Evolutionary conservation across 2,113 vertebrate species (phyloP), one percentile per base, ranked within the genome.

Genomic region (Mus spicilegus): DNA sequence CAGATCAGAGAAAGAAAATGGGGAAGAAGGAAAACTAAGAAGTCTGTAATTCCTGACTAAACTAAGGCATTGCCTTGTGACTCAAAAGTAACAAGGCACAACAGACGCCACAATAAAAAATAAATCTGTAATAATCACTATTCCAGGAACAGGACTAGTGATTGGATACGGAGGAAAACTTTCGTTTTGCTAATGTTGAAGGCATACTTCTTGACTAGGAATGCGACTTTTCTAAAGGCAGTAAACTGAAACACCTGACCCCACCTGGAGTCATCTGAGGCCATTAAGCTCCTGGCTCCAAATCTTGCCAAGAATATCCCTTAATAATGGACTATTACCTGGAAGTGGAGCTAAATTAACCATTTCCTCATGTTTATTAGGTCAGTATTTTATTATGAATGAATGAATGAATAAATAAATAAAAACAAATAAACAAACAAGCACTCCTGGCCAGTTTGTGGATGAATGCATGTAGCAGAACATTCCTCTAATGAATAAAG

Each of bases 361-460:
- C 36, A 16, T 61, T 84, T 84, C 7, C 4, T 28, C 24, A 5
- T 10, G 11, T 42, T 63, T 7, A 49, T 49, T 49, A 49, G 49
- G 61, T 63, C n/a, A 63, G n/a, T 42, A 30, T 84, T 61, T 82
- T 84, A 84, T 42, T 39, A 84, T 30, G 39, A 36, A 33, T 67
- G 24, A 33, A 67, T 54, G 11, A 12, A 54, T 54, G 11, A 12
- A 84, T 30, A 39, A 36, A 33, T 67, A 26, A 33, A 67, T 54
- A 28, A 1, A 16, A 22, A 84, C 19, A 58, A 36, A 33, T 67
- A 63, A 33, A 67, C 39, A 39, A 1, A 16, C 17, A 10, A 54
- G 39, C 22, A 7, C 1, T 28, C 1, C 72, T 33, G 3, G 3
- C 11, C 76, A 10, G 8, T 46, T 10, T 12, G 2, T 28, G n/a